A percentile compares a stretch with the other conserved stretches of the same genome.
Evolutionary conservation across 1,140 invertebrate genomes (phyloP).

Genomic region (Telenomus remus): DNA sequence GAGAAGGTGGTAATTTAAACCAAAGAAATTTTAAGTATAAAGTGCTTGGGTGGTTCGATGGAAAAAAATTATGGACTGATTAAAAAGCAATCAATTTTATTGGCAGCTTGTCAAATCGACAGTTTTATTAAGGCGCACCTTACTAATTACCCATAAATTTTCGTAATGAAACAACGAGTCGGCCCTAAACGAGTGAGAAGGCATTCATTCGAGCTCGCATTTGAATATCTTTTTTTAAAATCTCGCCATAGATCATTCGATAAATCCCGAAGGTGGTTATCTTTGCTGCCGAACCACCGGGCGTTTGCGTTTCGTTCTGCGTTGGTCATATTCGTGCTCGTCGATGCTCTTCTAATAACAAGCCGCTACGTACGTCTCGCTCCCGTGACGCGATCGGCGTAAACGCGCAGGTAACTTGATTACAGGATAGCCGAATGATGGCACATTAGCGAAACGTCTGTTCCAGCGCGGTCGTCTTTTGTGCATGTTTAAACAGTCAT

Average conservation of each 20-base stretch:
- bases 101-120: conserved; percentile 26
- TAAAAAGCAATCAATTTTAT: background rate
- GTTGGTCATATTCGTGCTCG: conserved; percentile 45
- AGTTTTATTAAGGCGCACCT: conserved; percentile 27
- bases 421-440: conserved; percentile 67
- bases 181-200: background rate
- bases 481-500: background rate
- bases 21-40: no score
- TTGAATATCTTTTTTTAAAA: conserved; percentile 53
- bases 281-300: conserved; percentile 45
- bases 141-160: conserved; percentile 44
- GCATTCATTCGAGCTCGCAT: conserved; percentile 40
- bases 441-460: conserved; percentile 69
- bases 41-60: no score
- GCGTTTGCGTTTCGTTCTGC: conserved; percentile 62
- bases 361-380: conserved; percentile 47
- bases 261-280: conserved; percentile 62
- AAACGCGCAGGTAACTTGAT: conserved; percentile 64
- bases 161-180: conserved; percentile 38
- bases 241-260: conserved; percentile 56
- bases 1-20: no score
- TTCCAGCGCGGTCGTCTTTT: background rate
- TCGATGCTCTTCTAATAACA: conserved; percentile 69
- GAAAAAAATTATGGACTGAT: background rate
- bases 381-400: conserved; percentile 39